phyloP scores from a whole-genome alignment of 2,888 invertebrate genomes.

The Tiphia femorata region DNA sequence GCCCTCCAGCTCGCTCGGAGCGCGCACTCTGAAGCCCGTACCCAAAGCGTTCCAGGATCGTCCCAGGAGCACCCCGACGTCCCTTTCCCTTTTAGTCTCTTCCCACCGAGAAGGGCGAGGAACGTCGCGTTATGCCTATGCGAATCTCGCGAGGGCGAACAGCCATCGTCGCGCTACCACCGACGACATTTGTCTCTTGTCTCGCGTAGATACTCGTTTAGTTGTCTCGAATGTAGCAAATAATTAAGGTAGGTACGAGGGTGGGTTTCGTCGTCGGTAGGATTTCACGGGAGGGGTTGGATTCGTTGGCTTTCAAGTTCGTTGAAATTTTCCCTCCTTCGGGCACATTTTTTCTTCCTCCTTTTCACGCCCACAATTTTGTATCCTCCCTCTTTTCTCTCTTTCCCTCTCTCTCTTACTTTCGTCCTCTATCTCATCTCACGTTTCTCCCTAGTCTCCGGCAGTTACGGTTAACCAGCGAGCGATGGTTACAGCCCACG shows the following conservation, averaged over 20 bases:
- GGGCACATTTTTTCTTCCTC: constrained; percentile 14
- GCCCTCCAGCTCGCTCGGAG: constrained; percentile 39
- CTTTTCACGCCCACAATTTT: no score
- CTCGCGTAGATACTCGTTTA: no score
- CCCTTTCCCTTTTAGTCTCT: constrained; percentile 8
- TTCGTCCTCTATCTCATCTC: constrained; percentile 6
- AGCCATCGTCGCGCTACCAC: no score
- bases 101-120: constrained; percentile 16
- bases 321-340: no score
- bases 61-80: background rate
- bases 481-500: background rate
- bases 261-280: no score
- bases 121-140: constrained; percentile 39
- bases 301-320: no score
- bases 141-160: no score
- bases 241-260: no score
- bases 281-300: no score
- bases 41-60: constrained; percentile 7
- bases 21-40: constrained; percentile 31
- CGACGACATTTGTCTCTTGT: no score
- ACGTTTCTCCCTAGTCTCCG: background rate
- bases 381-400: no score
- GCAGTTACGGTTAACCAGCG: constrained; percentile 24
- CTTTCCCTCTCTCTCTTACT: background rate
- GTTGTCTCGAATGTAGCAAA: no score